Evolutionary conservation across 2,113 vertebrate species (phyloP), one percentile per base, ranked within the genome.

Genomic region (Ictalurus furcatus): DNA sequence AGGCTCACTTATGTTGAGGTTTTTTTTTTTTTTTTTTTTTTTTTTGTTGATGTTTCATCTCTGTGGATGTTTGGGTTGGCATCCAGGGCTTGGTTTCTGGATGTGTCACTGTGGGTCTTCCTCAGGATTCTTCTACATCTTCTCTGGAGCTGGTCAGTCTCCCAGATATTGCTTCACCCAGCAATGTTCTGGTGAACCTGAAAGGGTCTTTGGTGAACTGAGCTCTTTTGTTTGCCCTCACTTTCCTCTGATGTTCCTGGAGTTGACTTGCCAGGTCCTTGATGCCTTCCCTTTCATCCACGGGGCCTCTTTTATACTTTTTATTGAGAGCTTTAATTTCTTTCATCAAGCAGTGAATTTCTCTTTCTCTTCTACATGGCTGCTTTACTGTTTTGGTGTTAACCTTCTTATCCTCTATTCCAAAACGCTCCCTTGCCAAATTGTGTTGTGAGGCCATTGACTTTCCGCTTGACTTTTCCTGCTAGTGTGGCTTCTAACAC

Each of bases 391-490:
- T 1, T 21, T 63, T 63, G 61, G 23, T 63, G 23, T 8, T 25
- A 1, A 23, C 61, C 8, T 25, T 9, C 8, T 2, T 63, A 21
- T 63, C 61, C 11, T 23, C 56, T 23, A 63, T 12, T 63, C 82
- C 13, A 34, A 34, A 34, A 34, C 1, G 8, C 19, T 84, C n/a
- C 3, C 19, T 63, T 63, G 16, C 30, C 58, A 84, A 16, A 1
- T 34, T 63, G 2, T 84, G 34, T 65, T 84, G 82, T 61, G 34
- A 84, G 58, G 14, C 56, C 71, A 19, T 89, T 30, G 13, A 87
- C 34, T 87, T 89, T 88, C 69, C 56, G 23, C 52, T 90, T 85
- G 40, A 7, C 80, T 80, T 85, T 83, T 12, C 85, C 80, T 73
- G 67, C 85, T 88, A 85, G 61, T 63, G 63, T 84, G 40, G 59